Percentiles rank a stretch among this genome's conserved stretches.
Evolutionary conservation across 1,140 invertebrate species (phyloP).

Genomic region (Brachionus rubens): DNA sequence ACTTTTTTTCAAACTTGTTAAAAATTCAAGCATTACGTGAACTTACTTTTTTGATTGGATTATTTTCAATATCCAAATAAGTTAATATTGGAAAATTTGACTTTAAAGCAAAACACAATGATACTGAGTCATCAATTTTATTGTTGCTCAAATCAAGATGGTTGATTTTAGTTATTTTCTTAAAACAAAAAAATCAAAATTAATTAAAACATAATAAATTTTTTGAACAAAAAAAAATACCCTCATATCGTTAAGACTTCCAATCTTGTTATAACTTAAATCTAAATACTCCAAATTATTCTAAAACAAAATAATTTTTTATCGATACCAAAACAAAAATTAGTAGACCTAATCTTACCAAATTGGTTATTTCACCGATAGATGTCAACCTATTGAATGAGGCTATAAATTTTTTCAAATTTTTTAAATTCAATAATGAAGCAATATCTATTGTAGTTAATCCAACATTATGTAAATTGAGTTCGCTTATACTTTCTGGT

Average conservation of each 20-base stretch:
- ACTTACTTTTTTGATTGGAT: slow-evolving; percentile 34
- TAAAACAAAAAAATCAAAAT: not conserved
- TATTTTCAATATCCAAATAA: slow-evolving; percentile 5
- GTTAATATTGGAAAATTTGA: slow-evolving; percentile 21
- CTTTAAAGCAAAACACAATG: not conserved
- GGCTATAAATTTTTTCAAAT: slow-evolving; percentile 53
- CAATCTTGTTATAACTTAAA: slow-evolving; percentile 59
- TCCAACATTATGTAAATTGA: slow-evolving; percentile 58
- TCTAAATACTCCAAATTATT: slow-evolving; percentile 51
- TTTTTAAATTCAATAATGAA: slow-evolving; percentile 49
- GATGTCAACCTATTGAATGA: slow-evolving; percentile 57
- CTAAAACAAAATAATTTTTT: not conserved
- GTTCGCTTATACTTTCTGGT: slow-evolving; percentile 52
- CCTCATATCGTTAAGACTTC: not conserved
- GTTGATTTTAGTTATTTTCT: slow-evolving; percentile 14
- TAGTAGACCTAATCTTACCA: slow-evolving; percentile 50
- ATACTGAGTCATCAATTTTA: not conserved
- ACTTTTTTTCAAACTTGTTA: too few species aligned
- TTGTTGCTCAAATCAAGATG: slow-evolving; percentile 41
- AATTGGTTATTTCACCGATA: slow-evolving; percentile 55
- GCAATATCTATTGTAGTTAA: slow-evolving; percentile 52
- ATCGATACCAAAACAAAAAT: too few species aligned
- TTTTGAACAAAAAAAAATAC: not conserved
- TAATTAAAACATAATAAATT: not conserved
- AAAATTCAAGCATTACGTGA: too few species aligned